Evolutionary conservation across 2,113 vertebrate genomes (phyloP), one percentile per base, ranked within the genome.

Genomic region (Pseudopipra pipra): DNA sequence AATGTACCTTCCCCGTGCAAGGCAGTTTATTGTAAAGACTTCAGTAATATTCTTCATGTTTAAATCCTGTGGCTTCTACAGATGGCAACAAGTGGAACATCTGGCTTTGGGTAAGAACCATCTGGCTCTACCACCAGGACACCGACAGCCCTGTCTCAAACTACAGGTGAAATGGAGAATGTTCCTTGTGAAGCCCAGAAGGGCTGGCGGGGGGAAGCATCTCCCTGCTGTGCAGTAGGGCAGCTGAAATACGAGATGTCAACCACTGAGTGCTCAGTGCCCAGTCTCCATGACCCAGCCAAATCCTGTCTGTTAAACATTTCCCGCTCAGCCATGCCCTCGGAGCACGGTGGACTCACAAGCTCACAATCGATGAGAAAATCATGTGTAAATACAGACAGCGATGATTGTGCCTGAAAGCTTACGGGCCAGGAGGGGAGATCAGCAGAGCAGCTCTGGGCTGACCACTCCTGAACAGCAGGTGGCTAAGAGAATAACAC

Each of bases 251-350:
- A 62, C 46, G 62, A 79, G 62, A 28, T 25, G 44, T 30, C 0
- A 0, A 47, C 33, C 62, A 72, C 11, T 1, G 2, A 72, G 54
- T 2, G 3, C 72, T 46, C 46, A 8, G 37, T n/a, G 49, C n/a
- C 63, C 54, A 62, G 4, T 15, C 43, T 43, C 68, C 1, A 0
- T 33, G 66, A 72, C 24, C 43, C 17, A 3, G 83, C 35, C 54
- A 84, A 8, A 55, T 16, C 8, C 2, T 3, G 33, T 16, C 58
- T 62, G 90, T 87, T 90, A 79, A 81, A 84, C 58, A 79, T 52
- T 54, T 75, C 70, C 80, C 82, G 46, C 58, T 52, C 74, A 66
- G 85, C n/a, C 4, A 0, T 14, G 51, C 73, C 65, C 63, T 61
- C 14, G 1, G 62, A 85, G 66, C 66, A 65, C 2, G 0, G n/a